These are phyloP conservation scores for Lepidochrysops patricia DNA, from an alignment of 2,888 invertebrate species.

Conservation along the genomic window DNA sequence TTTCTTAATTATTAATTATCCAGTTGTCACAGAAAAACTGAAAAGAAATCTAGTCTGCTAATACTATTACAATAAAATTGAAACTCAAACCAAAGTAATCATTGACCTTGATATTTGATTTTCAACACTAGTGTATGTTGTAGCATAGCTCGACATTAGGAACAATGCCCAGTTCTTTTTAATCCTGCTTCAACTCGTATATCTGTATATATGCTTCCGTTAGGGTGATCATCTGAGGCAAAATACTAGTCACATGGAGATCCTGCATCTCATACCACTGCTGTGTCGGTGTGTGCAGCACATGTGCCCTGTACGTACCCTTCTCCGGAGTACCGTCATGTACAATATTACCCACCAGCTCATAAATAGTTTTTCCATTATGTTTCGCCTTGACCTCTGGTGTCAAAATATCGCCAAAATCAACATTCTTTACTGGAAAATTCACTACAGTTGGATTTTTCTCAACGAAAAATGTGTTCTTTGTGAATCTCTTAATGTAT, in stretches of 20 bases:
- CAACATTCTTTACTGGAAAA: slow-evolving; percentile 98
- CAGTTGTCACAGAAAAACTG: too few relatives aligned
- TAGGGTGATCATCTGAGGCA: slow-evolving; percentile 99
- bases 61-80: too few relatives aligned
- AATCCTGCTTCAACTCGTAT: slow-evolving; percentile 76
- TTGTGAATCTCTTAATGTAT: slow-evolving; percentile 97
- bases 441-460: slow-evolving; percentile 99
- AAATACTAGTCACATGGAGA: slow-evolving; percentile 96
- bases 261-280: slow-evolving; percentile 97
- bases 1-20: too few relatives aligned
- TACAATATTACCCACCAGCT: slow-evolving; percentile 98
- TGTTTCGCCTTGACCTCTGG: slow-evolving; percentile 86
- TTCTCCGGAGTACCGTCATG: slow-evolving; percentile 97
- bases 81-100: too few relatives aligned
- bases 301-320: slow-evolving; percentile 95
- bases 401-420: slow-evolving; percentile 95
- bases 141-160: too few relatives aligned
- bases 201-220: slow-evolving; percentile 99
- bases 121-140: too few relatives aligned
- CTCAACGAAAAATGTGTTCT: slow-evolving; percentile 98
- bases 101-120: too few relatives aligned
- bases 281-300: slow-evolving; percentile 89
- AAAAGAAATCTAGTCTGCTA: too few relatives aligned
- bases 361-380: slow-evolving; percentile 89
- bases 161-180: slow-evolving; percentile 31